Percentiles rank a stretch among this genome's conserved stretches.
Conservation (phyloP, 2,888 invertebrate species). For the Petrolisthes manimaculis region DNA sequence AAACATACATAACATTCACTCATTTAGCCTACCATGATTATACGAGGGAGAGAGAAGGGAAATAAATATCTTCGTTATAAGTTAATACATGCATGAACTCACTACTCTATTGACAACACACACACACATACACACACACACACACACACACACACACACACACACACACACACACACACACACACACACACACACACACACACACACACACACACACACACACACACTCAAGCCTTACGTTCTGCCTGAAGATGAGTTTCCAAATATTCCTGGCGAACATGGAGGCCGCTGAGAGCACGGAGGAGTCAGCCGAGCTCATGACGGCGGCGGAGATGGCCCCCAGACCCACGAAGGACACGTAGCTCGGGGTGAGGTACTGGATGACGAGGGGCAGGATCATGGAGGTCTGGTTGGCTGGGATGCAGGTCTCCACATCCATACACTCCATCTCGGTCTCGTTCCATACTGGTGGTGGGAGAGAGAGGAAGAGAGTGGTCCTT, state of each 20-base stretch:
- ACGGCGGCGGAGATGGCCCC: slow-evolving; percentile 99
- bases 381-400: slow-evolving; percentile 95
- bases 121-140: no score
- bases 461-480: slow-evolving; percentile 81
- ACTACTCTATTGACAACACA: no score
- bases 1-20: no score
- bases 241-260: slow-evolving; percentile 94
- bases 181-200: no score
- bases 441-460: slow-evolving; percentile 87
- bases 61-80: no score
- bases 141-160: no score
- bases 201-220: not conserved
- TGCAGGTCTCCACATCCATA: slow-evolving; percentile 70
- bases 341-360: slow-evolving; percentile 94
- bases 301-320: slow-evolving; percentile 99
- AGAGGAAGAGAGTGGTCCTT: not conserved
- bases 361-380: slow-evolving; percentile 96
- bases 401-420: slow-evolving; percentile 77
- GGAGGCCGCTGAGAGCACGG: slow-evolving; percentile 95
- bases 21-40: no score
- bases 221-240: slow-evolving; percentile 76
- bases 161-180: no score
- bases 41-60: no score
- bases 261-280: slow-evolving; percentile 99
- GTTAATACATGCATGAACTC: no score